Evolutionary conservation across 2,797 vertebrate species (phyloP).

Genomic region (Peromyscus attwateri): DNA sequence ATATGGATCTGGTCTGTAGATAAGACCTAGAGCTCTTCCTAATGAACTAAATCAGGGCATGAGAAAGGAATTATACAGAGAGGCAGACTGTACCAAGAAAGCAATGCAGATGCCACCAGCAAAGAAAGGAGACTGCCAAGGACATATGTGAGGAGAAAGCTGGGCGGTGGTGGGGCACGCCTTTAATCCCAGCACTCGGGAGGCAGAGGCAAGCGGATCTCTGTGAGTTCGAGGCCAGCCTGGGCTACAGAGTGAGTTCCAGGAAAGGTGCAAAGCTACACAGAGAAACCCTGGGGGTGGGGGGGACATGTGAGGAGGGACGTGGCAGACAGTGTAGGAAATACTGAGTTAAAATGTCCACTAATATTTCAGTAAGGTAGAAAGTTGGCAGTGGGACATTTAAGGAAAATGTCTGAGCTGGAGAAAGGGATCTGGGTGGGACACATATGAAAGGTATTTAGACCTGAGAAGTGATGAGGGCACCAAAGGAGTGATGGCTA

Average conservation of each 20-base stretch:
- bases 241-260: too few species aligned
- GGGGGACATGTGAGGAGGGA: not conserved
- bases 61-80: not conserved
- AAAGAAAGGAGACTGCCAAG: not conserved
- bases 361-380: not conserved
- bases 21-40: not conserved
- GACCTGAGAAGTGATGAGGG: not conserved
- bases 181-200: too few species aligned
- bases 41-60: too few species aligned
- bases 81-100: not conserved
- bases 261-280: too few species aligned
- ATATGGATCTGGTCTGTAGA: not conserved
- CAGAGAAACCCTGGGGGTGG: too few species aligned
- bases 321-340: not conserved
- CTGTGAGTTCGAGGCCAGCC: too few species aligned
- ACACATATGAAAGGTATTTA: not conserved
- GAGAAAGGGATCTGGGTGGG: not conserved
- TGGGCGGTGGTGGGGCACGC: too few species aligned
- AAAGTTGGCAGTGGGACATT: not conserved
- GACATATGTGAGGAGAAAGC: too few species aligned
- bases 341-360: not conserved
- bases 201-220: too few species aligned
- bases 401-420: not conserved
- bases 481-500: not conserved
- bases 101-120: not conserved